Evolutionary conservation across 2,888 invertebrate genomes (phyloP).

Genomic region (Helicoverpa assulta): DNA sequence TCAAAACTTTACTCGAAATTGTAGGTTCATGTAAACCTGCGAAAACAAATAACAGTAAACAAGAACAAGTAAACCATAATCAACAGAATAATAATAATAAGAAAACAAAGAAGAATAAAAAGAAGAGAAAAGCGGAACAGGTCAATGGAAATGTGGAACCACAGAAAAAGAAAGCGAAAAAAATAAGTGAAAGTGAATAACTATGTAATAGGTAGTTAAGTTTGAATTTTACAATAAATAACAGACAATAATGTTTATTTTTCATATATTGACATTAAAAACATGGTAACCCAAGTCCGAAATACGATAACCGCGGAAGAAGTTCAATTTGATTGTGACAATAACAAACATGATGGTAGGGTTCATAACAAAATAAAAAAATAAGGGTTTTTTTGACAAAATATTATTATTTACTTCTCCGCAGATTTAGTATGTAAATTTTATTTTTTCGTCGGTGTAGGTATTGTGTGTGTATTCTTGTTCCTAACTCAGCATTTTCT

Average conservation of each 20-base stretch:
- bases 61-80: conserved; percentile 58
- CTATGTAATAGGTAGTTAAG: conserved; percentile 15
- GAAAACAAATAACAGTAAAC: conserved; percentile 69
- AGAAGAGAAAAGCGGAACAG: conserved; percentile 77
- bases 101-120: conserved; percentile 75
- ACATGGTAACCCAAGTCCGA: no score
- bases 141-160: conserved; percentile 76
- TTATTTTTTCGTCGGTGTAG: no score
- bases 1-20: conserved; percentile 72
- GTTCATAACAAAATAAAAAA: no score
- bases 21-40: conserved; percentile 74
- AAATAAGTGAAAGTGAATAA: conserved; percentile 69
- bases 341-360: no score
- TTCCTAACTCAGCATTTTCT: no score
- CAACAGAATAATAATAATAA: conserved; percentile 65
- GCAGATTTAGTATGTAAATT: no score
- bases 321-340: no score
- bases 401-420: no score
- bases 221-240: conserved; percentile 51
- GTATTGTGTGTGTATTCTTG: no score
- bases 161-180: conserved; percentile 73
- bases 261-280: background rate
- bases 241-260: conserved; percentile 16
- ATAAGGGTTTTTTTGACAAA: no score
- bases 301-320: no score